Evolutionary conservation across 2,113 vertebrate genomes (phyloP).

Genomic region (Cebidichthys violaceus): DNA sequence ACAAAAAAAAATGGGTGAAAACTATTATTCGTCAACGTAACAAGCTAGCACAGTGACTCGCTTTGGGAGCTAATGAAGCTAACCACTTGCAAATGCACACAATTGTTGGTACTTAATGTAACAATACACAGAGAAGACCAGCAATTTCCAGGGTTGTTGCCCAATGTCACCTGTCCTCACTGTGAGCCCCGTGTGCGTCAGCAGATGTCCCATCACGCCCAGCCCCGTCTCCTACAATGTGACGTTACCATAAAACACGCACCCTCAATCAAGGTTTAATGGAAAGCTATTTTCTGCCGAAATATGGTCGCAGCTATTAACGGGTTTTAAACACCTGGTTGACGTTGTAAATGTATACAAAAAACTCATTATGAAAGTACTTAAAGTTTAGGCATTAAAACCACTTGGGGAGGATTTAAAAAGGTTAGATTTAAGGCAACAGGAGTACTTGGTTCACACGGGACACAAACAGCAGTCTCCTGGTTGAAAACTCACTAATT

Average conservation of each 20-base stretch:
- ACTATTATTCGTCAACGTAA: background rate
- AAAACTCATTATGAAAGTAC: too few relatives aligned
- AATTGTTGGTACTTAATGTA: background rate
- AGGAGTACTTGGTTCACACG: too few relatives aligned
- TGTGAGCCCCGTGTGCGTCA: slow-evolving; percentile 10
- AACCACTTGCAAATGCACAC: background rate
- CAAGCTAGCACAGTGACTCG: background rate
- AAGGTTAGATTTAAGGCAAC: background rate
- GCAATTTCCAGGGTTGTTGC: background rate
- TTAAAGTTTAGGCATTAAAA: too few relatives aligned
- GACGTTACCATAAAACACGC: too few relatives aligned
- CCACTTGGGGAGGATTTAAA: background rate
- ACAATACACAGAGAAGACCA: background rate
- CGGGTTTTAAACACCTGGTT: too few relatives aligned
- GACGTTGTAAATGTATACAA: too few relatives aligned
- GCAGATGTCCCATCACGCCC: slow-evolving; percentile 13
- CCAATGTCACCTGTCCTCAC: background rate
- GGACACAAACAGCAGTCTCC: too few relatives aligned
- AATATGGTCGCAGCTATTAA: too few relatives aligned
- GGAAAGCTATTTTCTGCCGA: too few relatives aligned
- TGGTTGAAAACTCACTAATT: too few relatives aligned
- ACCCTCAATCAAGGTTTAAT: too few relatives aligned
- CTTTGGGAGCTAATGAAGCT: background rate
- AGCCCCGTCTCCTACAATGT: too few relatives aligned
- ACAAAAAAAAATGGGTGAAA: background rate